These are phyloP conservation scores for Pangasius krempfi DNA, from an alignment of 2,797 vertebrate species.

Conservation along the genomic window DNA sequence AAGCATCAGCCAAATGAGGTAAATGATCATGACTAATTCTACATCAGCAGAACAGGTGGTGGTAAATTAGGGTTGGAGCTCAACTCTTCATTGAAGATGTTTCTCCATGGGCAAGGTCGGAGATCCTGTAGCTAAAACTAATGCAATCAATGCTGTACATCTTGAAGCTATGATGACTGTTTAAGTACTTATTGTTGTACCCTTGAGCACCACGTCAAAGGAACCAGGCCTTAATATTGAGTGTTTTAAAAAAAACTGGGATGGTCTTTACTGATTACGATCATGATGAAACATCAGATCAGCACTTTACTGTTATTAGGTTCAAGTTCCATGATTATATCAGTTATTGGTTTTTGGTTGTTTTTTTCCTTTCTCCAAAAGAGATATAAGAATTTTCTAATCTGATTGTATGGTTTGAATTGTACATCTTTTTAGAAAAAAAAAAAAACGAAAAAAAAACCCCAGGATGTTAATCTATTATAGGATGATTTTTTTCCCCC, in stretches of 20 bases:
- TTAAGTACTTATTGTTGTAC: constrained; percentile 45
- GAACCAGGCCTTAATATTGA: constrained; percentile 55
- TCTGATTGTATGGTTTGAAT: constrained; percentile 7
- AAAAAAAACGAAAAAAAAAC: neutral
- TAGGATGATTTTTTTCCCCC: neutral
- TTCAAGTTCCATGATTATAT: constrained; percentile 13
- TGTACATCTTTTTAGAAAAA: neutral
- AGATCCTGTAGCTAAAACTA: constrained; percentile 40
- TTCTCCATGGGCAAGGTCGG: constrained; percentile 4
- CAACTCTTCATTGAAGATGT: neutral
- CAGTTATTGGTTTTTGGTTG: neutral
- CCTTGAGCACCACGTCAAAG: constrained; percentile 37
- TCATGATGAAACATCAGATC: constrained; percentile 18
- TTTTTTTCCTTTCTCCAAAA: neutral
- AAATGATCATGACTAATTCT: neutral
- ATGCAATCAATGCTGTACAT: constrained; percentile 54
- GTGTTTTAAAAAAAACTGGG: constrained; percentile 22
- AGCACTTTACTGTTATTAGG: constrained; percentile 46
- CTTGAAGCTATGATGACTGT: constrained; percentile 55
- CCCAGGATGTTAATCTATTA: neutral
- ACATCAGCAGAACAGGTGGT: neutral
- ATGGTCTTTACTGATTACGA: constrained; percentile 5
- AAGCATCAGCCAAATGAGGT: neutral
- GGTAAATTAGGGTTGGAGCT: constrained; percentile 8
- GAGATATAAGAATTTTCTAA: constrained; percentile 1